Evolutionary conservation across 2,888 invertebrate species (phyloP).

Genomic region (Drosophila putrida): DNA sequence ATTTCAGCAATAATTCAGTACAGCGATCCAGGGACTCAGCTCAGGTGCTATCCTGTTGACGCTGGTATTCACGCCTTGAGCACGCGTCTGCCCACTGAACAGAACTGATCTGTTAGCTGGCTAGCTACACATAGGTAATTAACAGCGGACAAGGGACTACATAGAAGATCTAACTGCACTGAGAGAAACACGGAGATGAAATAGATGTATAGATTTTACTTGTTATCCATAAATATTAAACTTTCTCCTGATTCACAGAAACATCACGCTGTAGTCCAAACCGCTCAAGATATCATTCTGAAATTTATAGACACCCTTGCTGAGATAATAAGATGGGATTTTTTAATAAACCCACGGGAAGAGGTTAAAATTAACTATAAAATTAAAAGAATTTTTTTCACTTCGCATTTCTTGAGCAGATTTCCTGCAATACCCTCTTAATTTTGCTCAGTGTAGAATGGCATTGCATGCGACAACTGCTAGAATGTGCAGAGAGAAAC

Average conservation of each 20-base stretch:
- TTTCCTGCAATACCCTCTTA: neutral
- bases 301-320: no score
- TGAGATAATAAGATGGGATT: no score
- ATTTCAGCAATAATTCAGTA: conserved; percentile 81
- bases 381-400: no score
- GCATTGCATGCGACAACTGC: conserved; percentile 48
- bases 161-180: neutral
- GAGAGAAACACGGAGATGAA: no score
- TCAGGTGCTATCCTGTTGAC: conserved; percentile 83
- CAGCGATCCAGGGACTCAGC: conserved; percentile 39
- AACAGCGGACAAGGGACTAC: conserved; percentile 31
- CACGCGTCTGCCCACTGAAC: conserved; percentile 58
- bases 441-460: conserved; percentile 32
- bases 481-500: conserved; percentile 33
- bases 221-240: no score
- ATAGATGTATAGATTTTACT: no score
- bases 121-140: conserved; percentile 63
- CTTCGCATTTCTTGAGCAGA: neutral
- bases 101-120: conserved; percentile 6
- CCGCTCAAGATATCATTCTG: no score
- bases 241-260: no score
- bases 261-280: no score
- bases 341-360: no score
- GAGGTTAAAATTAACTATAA: no score
- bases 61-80: conserved; percentile 82